Conservation (phyloP, 2,113 vertebrate genomes). For the Acinonyx jubatus region DNA sequence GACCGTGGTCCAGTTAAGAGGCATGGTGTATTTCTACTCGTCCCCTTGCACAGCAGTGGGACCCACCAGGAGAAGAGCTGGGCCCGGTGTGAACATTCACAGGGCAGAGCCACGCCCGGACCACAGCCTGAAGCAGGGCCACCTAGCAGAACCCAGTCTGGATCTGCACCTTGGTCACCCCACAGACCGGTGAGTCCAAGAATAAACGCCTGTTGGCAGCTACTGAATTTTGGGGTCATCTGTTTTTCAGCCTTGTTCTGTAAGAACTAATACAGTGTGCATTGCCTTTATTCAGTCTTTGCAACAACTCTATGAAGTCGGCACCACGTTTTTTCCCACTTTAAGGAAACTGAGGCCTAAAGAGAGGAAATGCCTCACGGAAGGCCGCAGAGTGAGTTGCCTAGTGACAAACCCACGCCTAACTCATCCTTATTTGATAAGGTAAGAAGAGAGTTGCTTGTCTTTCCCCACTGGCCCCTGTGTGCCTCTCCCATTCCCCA, state of each 20-base stretch:
- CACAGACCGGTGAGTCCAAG: not conserved
- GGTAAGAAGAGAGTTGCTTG: not conserved
- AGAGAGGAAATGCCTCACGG: not conserved
- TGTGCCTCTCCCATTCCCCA: not conserved
- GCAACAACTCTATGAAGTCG: not conserved
- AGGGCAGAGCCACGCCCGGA: not conserved
- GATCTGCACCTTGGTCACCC: too few relatives aligned
- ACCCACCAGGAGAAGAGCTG: not conserved
- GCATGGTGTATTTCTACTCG: not conserved
- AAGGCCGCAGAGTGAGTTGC: not conserved
- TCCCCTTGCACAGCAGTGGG: too few relatives aligned
- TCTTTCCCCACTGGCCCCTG: not conserved
- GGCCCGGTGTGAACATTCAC: not conserved
- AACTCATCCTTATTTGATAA: not conserved
- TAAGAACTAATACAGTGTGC: not conserved
- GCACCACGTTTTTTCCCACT: not conserved
- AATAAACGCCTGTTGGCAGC: not conserved
- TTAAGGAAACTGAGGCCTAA: not conserved
- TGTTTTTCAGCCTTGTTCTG: not conserved
- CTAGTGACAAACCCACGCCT: not conserved
- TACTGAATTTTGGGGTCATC: not conserved
- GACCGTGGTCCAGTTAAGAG: too few relatives aligned
- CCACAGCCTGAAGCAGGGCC: not conserved
- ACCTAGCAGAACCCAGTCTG: fast-evolving
- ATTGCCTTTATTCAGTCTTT: not conserved